Evolutionary conservation across 2,888 invertebrate species (phyloP), one percentile per base, ranked within the genome.

Genomic region (Sthenelais limicola): DNA sequence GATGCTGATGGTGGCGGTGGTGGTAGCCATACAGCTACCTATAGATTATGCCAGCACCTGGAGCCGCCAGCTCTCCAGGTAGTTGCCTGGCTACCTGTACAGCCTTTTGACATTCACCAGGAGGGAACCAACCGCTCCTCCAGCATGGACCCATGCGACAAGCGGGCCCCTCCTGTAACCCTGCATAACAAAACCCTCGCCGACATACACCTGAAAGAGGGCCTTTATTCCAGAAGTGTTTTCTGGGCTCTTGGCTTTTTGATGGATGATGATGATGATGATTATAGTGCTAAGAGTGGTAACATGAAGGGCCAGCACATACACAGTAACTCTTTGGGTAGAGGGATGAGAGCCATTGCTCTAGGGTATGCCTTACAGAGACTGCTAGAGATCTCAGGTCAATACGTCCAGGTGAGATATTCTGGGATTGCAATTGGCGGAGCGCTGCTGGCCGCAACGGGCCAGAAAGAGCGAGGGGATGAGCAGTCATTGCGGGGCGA

Each of bases 181-280:
- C 24, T 75, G 47, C 28, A 5, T 28, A 21, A 58, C 15, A 56
- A 49, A 15, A 32, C 47, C 0, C 56, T 67, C 24, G 56, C 32
- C 3, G 30, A 70, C 21, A 7, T 71, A 33, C 43, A 21, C 12
- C 54, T 66, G 12, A 28, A 69, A 5, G 49, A 38, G 32, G 54
- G 72, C 15, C 48, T 69, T 47, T 72, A 68, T 49, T 32, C 43
- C 0, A 18, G 49, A 1, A 43, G 38, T 30, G 69, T 72, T n/a
- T 74, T 74, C 51, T 74, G 74, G 74, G 69, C 72, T 5, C 49
- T 73, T 12, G 56, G 68, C 0, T 21, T 70, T 30, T 15, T 56
- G 15, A 9, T 30, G 15, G 30, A 38, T 26, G 43, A 52, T 18
- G 26, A 47, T 21, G 32, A 35, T 28, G 21, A 30, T n/a, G 3